These are phyloP conservation scores for Hecatera dysodea DNA, from an alignment of 2,888 invertebrate species.

Conservation along the genomic window DNA sequence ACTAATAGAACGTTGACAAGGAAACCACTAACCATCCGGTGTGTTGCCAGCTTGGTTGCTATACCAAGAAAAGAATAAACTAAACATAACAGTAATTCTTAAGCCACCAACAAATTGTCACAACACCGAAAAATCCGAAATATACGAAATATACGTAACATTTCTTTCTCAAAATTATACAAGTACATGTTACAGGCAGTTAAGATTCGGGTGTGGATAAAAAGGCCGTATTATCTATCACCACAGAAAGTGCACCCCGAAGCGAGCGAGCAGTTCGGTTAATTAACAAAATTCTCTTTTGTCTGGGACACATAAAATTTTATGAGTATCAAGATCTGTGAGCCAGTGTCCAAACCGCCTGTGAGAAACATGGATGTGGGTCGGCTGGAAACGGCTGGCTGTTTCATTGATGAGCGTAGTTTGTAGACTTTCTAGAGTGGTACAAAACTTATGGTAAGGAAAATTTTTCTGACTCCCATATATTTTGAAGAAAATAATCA, in stretches of 20 bases:
- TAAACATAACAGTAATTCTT: slow-evolving; percentile 26
- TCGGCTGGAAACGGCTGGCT: slow-evolving; percentile 64
- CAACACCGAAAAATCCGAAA: slow-evolving; percentile 38
- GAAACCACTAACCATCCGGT: not conserved
- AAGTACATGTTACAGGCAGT: slow-evolving; percentile 67
- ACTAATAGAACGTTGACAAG: not conserved
- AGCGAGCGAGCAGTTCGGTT: slow-evolving; percentile 75
- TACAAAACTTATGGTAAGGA: not conserved
- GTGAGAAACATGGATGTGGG: slow-evolving; percentile 66
- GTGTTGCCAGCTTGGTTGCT: not conserved
- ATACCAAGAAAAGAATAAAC: not conserved
- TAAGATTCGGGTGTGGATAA: slow-evolving; percentile 82
- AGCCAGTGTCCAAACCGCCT: slow-evolving; percentile 77
- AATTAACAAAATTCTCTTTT: slow-evolving; percentile 90
- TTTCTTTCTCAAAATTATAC: slow-evolving; percentile 51
- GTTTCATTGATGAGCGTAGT: not conserved
- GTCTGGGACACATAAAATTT: slow-evolving; percentile 90
- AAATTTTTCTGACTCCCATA: too few relatives aligned
- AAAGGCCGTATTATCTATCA: slow-evolving; percentile 85
- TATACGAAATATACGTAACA: slow-evolving; percentile 55
- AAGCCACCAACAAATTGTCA: slow-evolving; percentile 42
- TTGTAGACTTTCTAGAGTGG: not conserved
- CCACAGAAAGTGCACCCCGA: slow-evolving; percentile 77
- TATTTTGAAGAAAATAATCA: too few relatives aligned
- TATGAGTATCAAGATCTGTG: slow-evolving; percentile 89